Conservation (phyloP, 2,797 vertebrate genomes). For the Sebastes minor region DNA sequence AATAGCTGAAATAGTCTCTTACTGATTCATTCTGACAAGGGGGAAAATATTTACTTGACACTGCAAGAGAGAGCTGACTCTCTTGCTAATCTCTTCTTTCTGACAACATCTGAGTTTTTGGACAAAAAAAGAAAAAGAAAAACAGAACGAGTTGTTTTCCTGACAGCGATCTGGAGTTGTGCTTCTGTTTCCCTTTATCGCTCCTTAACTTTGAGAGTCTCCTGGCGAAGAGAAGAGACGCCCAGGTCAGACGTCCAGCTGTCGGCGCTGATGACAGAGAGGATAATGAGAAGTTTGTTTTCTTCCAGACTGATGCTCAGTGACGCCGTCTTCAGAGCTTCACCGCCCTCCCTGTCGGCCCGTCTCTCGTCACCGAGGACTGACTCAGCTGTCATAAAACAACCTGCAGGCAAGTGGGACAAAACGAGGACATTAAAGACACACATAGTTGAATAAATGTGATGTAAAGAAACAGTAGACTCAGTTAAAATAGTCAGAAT, state of each 20-base stretch:
- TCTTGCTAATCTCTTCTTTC: not conserved
- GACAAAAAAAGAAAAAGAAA: not conserved
- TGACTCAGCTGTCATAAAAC: conserved; percentile 38
- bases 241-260: conserved; percentile 17
- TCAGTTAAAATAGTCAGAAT: not conserved
- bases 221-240: not conserved
- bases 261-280: conserved; percentile 15
- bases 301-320: conserved; percentile 22
- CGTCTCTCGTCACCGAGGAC: conserved; percentile 6
- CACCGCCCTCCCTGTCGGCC: conserved; percentile 1
- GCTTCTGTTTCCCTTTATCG: not conserved
- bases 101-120: not conserved
- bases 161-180: not conserved
- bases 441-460: not conserved
- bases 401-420: conserved; percentile 47
- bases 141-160: not conserved
- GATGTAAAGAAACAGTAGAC: not conserved
- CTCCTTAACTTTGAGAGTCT: conserved; percentile 3
- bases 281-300: conserved; percentile 44
- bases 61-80: not conserved
- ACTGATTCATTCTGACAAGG: conserved; percentile 17
- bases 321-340: conserved; percentile 6
- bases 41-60: not conserved
- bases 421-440: conserved; percentile 30
- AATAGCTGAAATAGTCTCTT: not conserved